phyloP scores from a whole-genome alignment of 2,888 invertebrate species.

The Neuroscelio doddi region DNA sequence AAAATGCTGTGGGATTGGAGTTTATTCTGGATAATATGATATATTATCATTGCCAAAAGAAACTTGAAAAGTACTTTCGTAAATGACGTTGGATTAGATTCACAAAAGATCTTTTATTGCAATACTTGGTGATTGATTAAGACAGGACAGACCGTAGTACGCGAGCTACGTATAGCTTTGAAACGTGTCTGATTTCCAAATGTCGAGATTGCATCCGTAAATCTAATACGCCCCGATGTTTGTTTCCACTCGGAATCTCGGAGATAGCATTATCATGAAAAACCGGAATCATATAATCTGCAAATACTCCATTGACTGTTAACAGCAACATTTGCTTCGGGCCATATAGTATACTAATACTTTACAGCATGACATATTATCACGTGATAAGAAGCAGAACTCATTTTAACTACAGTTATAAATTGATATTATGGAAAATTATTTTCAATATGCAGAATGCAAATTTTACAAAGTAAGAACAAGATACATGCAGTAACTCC shows the following conservation, averaged over 20 bases:
- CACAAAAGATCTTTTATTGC: slow-evolving; percentile 32
- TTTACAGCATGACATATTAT: slow-evolving; percentile 8
- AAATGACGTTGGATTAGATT: slow-evolving; percentile 37
- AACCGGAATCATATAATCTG: slow-evolving; percentile 16
- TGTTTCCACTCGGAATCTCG: slow-evolving; percentile 1
- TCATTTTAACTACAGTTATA: not conserved
- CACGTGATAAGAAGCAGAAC: slow-evolving; percentile 4
- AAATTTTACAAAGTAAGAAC: too few species aligned
- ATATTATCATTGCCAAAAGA: slow-evolving; percentile 23
- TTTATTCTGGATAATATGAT: too few species aligned
- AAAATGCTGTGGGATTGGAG: too few species aligned
- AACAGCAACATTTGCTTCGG: not conserved
- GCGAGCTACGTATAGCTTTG: slow-evolving; percentile 8
- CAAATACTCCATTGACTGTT: slow-evolving; percentile 10
- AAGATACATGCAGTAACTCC: too few species aligned
- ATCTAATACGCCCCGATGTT: slow-evolving; percentile 3
- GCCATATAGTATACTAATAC: slow-evolving; percentile 3
- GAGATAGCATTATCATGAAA: slow-evolving; percentile 16
- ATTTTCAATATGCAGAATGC: slow-evolving; percentile 6
- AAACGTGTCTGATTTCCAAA: slow-evolving; percentile 24
- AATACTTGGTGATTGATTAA: slow-evolving; percentile 29
- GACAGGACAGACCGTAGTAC: slow-evolving; percentile 17
- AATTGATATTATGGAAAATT: slow-evolving; percentile 5
- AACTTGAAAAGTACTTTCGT: slow-evolving; percentile 30
- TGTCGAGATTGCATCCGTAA: slow-evolving; percentile 25